These are phyloP conservation scores for Xylota segnis DNA, from an alignment of 2,888 invertebrate species.

Conservation along the genomic window DNA sequence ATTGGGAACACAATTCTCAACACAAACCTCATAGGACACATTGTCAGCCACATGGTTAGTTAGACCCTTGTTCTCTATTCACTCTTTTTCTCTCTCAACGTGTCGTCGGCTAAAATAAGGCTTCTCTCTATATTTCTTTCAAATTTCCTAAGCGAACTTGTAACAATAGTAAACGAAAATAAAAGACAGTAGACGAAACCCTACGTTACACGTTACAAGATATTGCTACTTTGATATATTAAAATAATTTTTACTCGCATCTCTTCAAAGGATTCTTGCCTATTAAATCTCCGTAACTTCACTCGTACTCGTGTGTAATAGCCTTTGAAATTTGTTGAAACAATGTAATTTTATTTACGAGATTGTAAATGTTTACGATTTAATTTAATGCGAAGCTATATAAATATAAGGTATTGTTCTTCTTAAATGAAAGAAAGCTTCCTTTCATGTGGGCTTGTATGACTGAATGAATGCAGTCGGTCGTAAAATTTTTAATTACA, in stretches of 20 bases:
- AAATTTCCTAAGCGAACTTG: neutral
- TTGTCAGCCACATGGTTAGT: too few species aligned
- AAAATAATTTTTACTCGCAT: neutral
- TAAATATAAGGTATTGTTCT: slow-evolving; percentile 28
- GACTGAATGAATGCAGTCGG: neutral
- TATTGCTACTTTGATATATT: neutral
- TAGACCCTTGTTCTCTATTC: too few species aligned
- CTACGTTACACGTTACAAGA: neutral
- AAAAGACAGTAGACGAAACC: neutral
- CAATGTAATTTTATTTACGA: slow-evolving; percentile 45
- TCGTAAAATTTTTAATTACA: slow-evolving; percentile 38
- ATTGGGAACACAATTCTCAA: too few species aligned
- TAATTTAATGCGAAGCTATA: slow-evolving; percentile 34
- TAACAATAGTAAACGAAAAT: neutral
- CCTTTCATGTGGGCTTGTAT: neutral
- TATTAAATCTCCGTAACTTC: neutral
- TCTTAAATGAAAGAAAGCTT: neutral
- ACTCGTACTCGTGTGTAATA: neutral
- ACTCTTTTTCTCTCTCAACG: neutral
- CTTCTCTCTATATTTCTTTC: neutral
- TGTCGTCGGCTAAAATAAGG: neutral
- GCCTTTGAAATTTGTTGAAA: slow-evolving; percentile 19
- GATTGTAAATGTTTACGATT: slow-evolving; percentile 46
- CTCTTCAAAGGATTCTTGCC: neutral
- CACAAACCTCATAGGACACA: too few species aligned